Conservation (phyloP, 2,888 invertebrate species). For the Hypercompe scribonia region DNA sequence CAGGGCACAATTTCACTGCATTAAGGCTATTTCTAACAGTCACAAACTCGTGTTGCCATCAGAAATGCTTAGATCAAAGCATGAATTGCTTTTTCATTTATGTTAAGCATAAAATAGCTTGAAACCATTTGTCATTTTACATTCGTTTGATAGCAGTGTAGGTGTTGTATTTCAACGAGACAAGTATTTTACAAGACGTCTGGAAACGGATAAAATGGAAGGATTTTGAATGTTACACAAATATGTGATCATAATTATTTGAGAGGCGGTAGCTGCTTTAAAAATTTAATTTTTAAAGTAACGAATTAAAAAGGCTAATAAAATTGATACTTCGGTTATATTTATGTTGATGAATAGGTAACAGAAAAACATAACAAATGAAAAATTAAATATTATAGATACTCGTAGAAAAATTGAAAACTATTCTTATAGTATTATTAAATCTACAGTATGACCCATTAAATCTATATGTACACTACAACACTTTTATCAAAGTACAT, state of each 20-base stretch:
- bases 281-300: too few species aligned
- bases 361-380: too few species aligned
- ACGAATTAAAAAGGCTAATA: too few species aligned
- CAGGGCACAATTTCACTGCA: not conserved
- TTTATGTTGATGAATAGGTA: too few species aligned
- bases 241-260: not conserved
- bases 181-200: not conserved
- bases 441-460: too few species aligned
- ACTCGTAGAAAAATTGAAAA: too few species aligned
- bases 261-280: too few species aligned
- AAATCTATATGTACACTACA: too few species aligned
- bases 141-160: not conserved
- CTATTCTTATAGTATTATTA: too few species aligned
- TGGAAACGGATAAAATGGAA: not conserved
- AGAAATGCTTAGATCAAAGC: not conserved
- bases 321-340: too few species aligned
- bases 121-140: not conserved
- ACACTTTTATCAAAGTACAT: too few species aligned
- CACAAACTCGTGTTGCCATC: not conserved
- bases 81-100: not conserved
- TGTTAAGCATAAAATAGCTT: not conserved
- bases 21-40: not conserved
- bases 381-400: too few species aligned
- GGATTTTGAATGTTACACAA: not conserved
- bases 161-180: conserved; percentile 2